Base-by-base conservation (phyloP, 1,140 invertebrate species). In the Hestina assimilis region DNA sequence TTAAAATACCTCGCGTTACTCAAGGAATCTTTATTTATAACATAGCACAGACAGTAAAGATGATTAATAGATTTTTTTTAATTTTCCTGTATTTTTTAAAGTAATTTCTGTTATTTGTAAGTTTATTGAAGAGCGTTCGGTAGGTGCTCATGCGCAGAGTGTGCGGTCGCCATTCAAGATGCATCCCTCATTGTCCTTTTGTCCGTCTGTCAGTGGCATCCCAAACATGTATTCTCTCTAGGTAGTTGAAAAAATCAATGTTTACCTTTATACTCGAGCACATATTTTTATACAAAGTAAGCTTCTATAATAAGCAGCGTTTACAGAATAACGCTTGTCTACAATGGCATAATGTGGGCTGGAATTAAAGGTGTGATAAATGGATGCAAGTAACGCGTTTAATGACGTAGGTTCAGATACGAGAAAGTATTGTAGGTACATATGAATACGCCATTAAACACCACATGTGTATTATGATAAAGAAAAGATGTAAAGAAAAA, bases 211-310 rank as follows among this genome's bases (percentile, higher is more conserved):
- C 82, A 87, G 72, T 77, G 77, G 63, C 70, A 66, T 72, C 78
- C 81, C 74, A 87, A 87, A 85, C 81, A 85, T 55, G 63, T 69
- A 85, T 85, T 84, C 78, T 87, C 79, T 85, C 67, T 80, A 59
- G 58, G 50, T 63, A 47, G 53, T 66, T 56, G 69, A 79, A 84
- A 87, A 87, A 85, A 78, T 75, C 81, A 83, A 83, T 87, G 82
- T 87, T 87, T 87, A 87, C 84, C 79, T 85, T 87, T 85, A 82
- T 85, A 85, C 75, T 82, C 70, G 78, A 85, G 80, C 80, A 79
- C 73, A 85, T 85, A 87, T 83, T 85, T 85, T 85, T 80, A 85
- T 84, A 85, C 82, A 87, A 83, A 83, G 84, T 81, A 72, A 75
- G 66, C 66, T 69, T 80, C 75, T 69, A 85, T 84, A 86, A 86